Conservation (phyloP, 2,888 invertebrate genomes). For the Macaria notata region DNA sequence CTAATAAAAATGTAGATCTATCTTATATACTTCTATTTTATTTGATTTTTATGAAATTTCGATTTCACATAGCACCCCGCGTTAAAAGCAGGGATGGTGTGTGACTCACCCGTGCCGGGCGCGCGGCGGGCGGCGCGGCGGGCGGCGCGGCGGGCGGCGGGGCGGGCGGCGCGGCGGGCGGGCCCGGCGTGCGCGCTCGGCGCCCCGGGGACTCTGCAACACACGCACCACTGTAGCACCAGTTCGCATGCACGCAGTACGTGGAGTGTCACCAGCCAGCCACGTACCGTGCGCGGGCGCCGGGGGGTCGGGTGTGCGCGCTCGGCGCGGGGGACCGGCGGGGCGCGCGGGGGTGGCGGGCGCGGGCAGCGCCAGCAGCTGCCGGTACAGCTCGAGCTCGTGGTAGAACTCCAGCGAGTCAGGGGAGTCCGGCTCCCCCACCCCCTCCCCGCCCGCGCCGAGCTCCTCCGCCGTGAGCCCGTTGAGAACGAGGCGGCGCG, state of each 20-base stretch:
- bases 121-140: not conserved
- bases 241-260: too few relatives aligned
- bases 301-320: constrained; percentile 38
- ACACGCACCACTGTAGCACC: constrained; percentile 69
- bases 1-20: too few relatives aligned
- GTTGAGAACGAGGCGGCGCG: constrained; percentile 86
- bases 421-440: constrained; percentile 41
- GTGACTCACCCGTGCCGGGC: not conserved
- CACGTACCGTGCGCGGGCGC: too few relatives aligned
- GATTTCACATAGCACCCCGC: too few relatives aligned
- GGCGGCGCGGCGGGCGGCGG: not conserved
- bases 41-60: too few relatives aligned
- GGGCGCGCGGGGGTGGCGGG: constrained; percentile 21
- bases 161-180: not conserved
- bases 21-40: too few relatives aligned
- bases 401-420: constrained; percentile 69
- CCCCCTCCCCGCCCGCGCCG: constrained; percentile 35
- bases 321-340: constrained; percentile 30
- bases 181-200: constrained; percentile 40
- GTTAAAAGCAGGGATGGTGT: too few relatives aligned
- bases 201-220: constrained; percentile 50
- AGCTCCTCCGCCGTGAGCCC: constrained; percentile 70
- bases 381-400: constrained; percentile 71
- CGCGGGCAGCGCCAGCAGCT: constrained; percentile 60
- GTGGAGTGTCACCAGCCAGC: too few relatives aligned